Evolutionary conservation across 2,113 vertebrate genomes (phyloP), one percentile per base, ranked within the genome.

Genomic region (Apodemus sylvaticus): DNA sequence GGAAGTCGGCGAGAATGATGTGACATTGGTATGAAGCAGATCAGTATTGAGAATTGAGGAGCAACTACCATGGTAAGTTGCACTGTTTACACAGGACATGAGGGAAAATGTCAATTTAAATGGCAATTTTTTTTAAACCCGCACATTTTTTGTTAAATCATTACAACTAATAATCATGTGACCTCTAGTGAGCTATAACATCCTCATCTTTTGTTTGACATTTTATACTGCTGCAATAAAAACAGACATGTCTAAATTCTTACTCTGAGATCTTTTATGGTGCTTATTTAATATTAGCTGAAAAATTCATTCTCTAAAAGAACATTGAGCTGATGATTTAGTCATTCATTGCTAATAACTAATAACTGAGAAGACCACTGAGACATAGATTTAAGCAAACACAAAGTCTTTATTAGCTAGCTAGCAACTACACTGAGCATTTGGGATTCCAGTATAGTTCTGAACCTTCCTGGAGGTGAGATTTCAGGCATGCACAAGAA

Each of bases 21-120:
- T 91, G 93, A 90, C 36, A 92, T 93, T 88, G 82, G 76, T 88
- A 66, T 22, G 39, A 92, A 97, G 29, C 55, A 91, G 92, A 45
- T 76, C 7, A 0, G 2, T 45, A 3, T 14, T 81, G 45, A 77
- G 8, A 93, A 42, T 92, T 88, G 68, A 55, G 93, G 76, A 87
- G 34, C 42, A 92, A 83, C 13, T 70, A 66, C 64, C 19, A 53
- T 6, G 77, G 62, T 85, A 89, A 97, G 73, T 74, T 96, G 42
- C 2, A 73, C 39, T 90, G 55, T 34, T 87, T 91, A 53, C 45
- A 51, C 7, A 9, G 36, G 22, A 26, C n/a, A 48, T n/a, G 8
- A 89, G 83, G 88, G 24, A 93, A 93, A 93, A 95, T 77, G 29
- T 45, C 58, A 62, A 31, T 16, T 83, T n/a, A 71, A 55, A 81